Evolutionary conservation across 2,113 vertebrate species (phyloP), one percentile per base, ranked within the genome.

Genomic region (Propithecus coquereli): DNA sequence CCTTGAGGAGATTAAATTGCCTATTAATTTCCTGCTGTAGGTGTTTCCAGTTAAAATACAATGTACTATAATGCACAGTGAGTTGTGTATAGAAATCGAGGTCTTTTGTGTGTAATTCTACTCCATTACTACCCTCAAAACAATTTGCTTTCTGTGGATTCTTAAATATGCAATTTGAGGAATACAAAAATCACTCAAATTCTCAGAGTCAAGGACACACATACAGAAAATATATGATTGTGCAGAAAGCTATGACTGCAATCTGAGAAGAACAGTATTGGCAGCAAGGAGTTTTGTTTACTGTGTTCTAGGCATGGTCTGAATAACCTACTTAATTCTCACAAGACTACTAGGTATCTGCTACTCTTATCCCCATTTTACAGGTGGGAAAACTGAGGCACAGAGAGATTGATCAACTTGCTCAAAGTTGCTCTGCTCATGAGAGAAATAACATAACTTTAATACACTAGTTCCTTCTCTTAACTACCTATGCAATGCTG

Each of bases 161-260:
- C 65, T 47, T 83, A 43, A n/a, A 25, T 59, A 5, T 43, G 59
- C 32, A 7, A 0, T 11, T 52, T 52, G 70, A 68, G 70, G 25
- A 3, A 20, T 37, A 37, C 25, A 73, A 10, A 10, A 66, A 8
- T 45, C 77, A 22, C 16, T 17, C 27, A 50, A 40, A 63, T 47
- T 57, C 57, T 22, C 32, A 20, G 37, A 30, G 45, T 45, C 37
- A 18, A 34, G 27, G 27, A 6, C 40, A 20, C 5, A 17, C 11
- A 2, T 8, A 10, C 6, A 68, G 57, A 76, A 10, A 16, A 32
- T 54, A 70, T 22, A 14, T 40, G 59, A 6, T 4, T 37, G 30
- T 71, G 32, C 22, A 16, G 27, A 8, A 0, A 8, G 40, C 11
- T 14, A 2, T 1, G 2, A 0, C 4, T 6, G 1, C 27, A 40